Conservation (phyloP, 2,113 vertebrate genomes). For the Rattus norvegicus region GRCr8 NC_086023.1:156436501-156437000, state of each 20-base stretch:
- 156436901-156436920: neutral
- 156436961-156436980: neutral
- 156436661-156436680: neutral
- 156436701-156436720: neutral
- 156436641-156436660: neutral
- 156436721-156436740: neutral
- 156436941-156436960: neutral
- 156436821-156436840: neutral
- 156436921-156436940: neutral
- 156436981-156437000: neutral
- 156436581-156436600: neutral
- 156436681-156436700: neutral
- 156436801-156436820: neutral
- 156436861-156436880: neutral
- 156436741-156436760: neutral
- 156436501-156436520: neutral
- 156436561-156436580: neutral
- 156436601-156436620: neutral
- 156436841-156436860: neutral
- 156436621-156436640: neutral
- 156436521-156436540: neutral
- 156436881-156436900: neutral
- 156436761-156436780: neutral
- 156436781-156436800: neutral
- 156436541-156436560: neutral